Conservation (phyloP, 2,888 invertebrate species). For the Melanargia galathea region DNA sequence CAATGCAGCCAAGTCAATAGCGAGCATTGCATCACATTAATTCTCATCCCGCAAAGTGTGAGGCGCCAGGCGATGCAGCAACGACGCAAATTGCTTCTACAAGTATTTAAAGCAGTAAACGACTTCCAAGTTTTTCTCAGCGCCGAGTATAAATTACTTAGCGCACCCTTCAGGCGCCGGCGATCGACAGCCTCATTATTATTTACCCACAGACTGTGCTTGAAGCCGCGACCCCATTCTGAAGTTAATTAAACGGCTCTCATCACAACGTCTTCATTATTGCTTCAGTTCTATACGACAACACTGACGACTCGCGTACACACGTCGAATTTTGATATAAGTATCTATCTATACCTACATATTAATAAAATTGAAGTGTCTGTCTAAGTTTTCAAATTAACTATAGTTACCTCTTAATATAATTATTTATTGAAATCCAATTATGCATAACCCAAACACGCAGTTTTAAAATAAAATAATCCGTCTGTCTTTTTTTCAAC, state of each 20-base stretch:
- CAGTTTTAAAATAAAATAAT: too few species aligned
- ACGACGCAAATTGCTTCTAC: slow-evolving; percentile 5
- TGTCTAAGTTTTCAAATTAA: too few species aligned
- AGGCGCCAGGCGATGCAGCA: not conserved
- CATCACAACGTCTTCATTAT: slow-evolving; percentile 67
- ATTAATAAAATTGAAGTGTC: too few species aligned
- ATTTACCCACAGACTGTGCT: slow-evolving; percentile 20
- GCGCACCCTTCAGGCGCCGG: slow-evolving; percentile 7
- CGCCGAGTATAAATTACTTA: slow-evolving; percentile 17
- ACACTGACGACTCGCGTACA: not conserved
- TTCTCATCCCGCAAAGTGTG: not conserved
- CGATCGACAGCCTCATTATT: slow-evolving; percentile 27
- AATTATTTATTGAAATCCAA: too few species aligned
- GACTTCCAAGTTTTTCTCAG: slow-evolving; percentile 16
- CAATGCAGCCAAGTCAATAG: too few species aligned
- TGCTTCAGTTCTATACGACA: slow-evolving; percentile 39
- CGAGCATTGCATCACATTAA: not conserved
- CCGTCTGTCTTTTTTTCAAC: too few species aligned
- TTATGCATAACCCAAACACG: too few species aligned
- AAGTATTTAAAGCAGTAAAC: slow-evolving; percentile 11
- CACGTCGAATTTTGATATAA: not conserved
- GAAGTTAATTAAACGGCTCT: slow-evolving; percentile 72
- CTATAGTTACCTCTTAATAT: too few species aligned
- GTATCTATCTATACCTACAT: too few species aligned
- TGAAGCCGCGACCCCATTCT: slow-evolving; percentile 19